Evolutionary conservation across 23 tunicate genomes (phyloP), one percentile per base, ranked within the genome.

Genomic region (Halocynthia aurantium): DNA sequence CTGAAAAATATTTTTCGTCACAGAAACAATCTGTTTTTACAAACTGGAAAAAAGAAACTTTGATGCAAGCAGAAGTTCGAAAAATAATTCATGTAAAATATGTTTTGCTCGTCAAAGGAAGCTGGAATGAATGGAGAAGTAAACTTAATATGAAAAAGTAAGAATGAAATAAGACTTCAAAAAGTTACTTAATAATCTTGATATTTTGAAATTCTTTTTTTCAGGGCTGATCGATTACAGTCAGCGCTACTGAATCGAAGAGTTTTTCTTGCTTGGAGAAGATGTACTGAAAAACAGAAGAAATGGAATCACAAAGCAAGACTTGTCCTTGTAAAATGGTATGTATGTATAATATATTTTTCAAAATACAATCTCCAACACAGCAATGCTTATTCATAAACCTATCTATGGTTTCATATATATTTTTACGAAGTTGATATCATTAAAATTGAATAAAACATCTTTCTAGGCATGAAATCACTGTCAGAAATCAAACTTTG

Each of bases 401-500:
- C 44, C 44, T 31, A 31, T 31, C 44, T 31, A 13, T 13, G 63
- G 63, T 58, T n/a, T 13, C 17, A n/a, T 13, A 58, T 58, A n/a
- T 58, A 58, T 13, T 58, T 57, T 58, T 4, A 13, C 17, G 4
- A 15, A 58, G 17, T 58, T 13, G 2, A 2, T 58, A 13, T 58
- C 4, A 58, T 58, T 58, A 15, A 58, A 58, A 13, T 15, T n/a
- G 17, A 58, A 58, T n/a, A 58, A 20, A 20, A 20, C 2, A 10
- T 65, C 10, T 65, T 65, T 15, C 9, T 15, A 65, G 70, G 70
- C 70, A 65, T 15, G 70, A 65, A 6, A 65, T 65, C 49, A 49
- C 31, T 2, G 70, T 65, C 17, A 11, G 70, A 49, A 65, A 15
- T 15, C 70, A 65, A 49, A 65, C 9, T 5, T 15, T 65, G 70